Percentiles rank a stretch among this genome's conserved stretches.
Evolutionary conservation across 2,888 invertebrate species (phyloP).

Genomic region (Athetis lepigone): DNA sequence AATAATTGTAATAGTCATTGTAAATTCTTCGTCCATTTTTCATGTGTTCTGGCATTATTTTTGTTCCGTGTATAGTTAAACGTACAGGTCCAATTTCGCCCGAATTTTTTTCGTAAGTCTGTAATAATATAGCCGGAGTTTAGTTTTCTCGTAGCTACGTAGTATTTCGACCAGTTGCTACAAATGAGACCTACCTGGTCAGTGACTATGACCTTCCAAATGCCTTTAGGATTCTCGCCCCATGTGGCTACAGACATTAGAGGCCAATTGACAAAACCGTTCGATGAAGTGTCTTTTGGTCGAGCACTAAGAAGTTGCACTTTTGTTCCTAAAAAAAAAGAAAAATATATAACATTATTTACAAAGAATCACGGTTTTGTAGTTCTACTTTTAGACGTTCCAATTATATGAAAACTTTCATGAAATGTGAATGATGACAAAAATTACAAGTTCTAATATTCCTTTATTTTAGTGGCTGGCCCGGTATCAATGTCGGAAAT

Average conservation of each 20-base stretch:
- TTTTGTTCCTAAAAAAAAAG: constrained; percentile 92
- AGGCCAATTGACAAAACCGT: constrained; percentile 95
- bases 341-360: no score
- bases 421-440: no score
- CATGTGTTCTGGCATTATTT: constrained; percentile 92
- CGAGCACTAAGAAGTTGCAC: constrained; percentile 93
- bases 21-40: constrained; percentile 89
- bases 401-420: constrained; percentile 1
- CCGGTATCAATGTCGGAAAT: no score
- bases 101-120: constrained; percentile 85
- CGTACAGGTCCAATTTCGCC: constrained; percentile 91
- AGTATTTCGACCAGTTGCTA: no score
- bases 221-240: constrained; percentile 95
- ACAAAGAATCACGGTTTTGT: no score
- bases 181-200: constrained; percentile 81
- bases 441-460: no score
- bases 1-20: constrained; percentile 86
- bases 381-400: no score
- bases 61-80: constrained; percentile 94
- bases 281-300: constrained; percentile 92
- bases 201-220: constrained; percentile 90
- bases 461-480: no score
- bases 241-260: constrained; percentile 97
- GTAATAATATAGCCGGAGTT: constrained; percentile 14
- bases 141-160: not conserved